phyloP scores from a whole-genome alignment of 2,113 vertebrate genomes.

The Oriolus oriolus region DNA sequence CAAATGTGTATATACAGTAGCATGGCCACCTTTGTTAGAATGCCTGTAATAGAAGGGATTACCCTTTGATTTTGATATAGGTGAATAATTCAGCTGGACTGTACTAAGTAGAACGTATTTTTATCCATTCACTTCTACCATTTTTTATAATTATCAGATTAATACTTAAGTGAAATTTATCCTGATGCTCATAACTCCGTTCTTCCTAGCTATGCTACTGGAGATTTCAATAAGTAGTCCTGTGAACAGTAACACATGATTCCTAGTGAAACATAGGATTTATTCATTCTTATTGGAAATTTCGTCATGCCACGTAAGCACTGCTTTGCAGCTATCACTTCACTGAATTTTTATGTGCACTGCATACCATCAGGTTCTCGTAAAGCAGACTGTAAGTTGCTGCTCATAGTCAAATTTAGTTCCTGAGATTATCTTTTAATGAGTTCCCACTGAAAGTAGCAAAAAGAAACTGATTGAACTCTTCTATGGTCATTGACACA shows the following conservation, averaged over 20 bases:
- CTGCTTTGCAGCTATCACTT: conserved; percentile 61
- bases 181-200: conserved; percentile 29
- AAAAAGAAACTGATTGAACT: not conserved
- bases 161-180: conserved; percentile 37
- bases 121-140: conserved; percentile 55
- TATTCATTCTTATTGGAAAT: conserved; percentile 36
- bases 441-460: conserved; percentile 36
- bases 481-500: not conserved
- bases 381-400: conserved; percentile 52
- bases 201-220: conserved; percentile 21
- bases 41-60: conserved; percentile 66
- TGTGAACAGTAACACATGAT: conserved; percentile 51
- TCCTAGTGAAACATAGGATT: not conserved
- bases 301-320: conserved; percentile 39
- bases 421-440: conserved; percentile 2
- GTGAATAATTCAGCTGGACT: conserved; percentile 74
- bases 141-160: conserved; percentile 62
- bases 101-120: conserved; percentile 68
- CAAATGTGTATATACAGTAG: conserved; percentile 72
- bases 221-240: conserved; percentile 31
- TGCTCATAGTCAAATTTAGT: conserved; percentile 12
- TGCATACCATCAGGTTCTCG: conserved; percentile 22
- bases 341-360: conserved; percentile 43
- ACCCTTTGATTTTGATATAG: conserved; percentile 67
- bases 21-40: conserved; percentile 71